phyloP scores from a whole-genome alignment of 2,888 invertebrate genomes.

The Byasa hedistus region DNA sequence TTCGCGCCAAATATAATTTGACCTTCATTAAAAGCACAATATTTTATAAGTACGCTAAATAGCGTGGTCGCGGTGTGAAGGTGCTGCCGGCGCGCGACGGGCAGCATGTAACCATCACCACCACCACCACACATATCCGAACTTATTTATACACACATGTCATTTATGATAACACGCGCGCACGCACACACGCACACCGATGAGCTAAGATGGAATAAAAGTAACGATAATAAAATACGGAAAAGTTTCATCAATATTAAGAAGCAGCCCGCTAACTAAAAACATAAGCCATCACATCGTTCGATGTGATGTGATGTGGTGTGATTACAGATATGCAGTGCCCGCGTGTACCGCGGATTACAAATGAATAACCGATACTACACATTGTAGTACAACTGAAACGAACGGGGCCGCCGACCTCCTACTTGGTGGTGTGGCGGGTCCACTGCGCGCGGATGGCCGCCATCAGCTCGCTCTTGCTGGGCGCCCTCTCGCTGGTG shows the following conservation, averaged over 20 bases:
- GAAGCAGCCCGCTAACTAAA: background rate
- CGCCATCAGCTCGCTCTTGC: conserved; percentile 91
- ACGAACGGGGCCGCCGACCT: too few relatives aligned
- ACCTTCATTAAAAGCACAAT: too few relatives aligned
- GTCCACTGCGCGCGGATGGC: conserved; percentile 92
- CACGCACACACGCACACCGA: background rate
- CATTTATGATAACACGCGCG: background rate
- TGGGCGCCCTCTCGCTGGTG: conserved; percentile 92
- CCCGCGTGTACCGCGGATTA: too few relatives aligned
- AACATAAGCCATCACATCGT: conserved; percentile 50
- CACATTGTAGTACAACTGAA: conserved; percentile 37
- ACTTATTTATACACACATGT: background rate
- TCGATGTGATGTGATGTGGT: conserved; percentile 45
- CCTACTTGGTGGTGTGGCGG: conserved; percentile 91
- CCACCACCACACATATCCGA: too few relatives aligned
- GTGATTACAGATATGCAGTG: conserved; percentile 42
- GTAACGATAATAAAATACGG: background rate
- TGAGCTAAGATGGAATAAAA: background rate
- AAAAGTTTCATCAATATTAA: background rate
- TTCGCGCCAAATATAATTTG: too few relatives aligned
- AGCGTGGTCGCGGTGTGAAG: too few relatives aligned
- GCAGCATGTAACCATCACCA: too few relatives aligned
- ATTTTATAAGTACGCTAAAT: too few relatives aligned
- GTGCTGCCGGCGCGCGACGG: too few relatives aligned
- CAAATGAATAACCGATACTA: too few relatives aligned